Conservation (phyloP, 2,797 vertebrate genomes). For the Myotis daubentonii region DNA sequence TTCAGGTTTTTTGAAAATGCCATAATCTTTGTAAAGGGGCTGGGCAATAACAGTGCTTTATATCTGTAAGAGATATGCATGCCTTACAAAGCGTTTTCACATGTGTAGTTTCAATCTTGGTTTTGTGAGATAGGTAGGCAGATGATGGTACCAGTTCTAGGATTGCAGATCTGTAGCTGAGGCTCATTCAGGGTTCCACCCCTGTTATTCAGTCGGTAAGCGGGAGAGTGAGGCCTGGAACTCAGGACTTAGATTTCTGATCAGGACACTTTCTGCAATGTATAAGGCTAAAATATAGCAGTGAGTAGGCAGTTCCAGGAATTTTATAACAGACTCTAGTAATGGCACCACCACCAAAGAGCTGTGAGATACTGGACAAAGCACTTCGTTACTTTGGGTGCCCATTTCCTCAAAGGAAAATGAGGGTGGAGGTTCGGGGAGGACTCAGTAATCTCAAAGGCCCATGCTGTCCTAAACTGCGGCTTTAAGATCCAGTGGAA, state of each 20-base stretch:
- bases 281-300: neutral
- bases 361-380: neutral
- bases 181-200: neutral
- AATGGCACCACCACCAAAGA: neutral
- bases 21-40: neutral
- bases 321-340: neutral
- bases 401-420: neutral
- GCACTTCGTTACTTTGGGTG: neutral
- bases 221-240: neutral
- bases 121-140: neutral
- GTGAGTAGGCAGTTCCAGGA: neutral
- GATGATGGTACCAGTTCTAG: neutral
- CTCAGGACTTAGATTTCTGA: neutral
- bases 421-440: neutral
- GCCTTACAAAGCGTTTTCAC: neutral
- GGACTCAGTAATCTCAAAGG: neutral
- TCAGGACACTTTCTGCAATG: neutral
- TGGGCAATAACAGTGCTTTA: neutral
- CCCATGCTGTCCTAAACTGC: neutral
- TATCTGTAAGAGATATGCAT: neutral
- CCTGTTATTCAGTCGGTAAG: neutral
- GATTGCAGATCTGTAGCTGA: neutral
- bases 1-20: neutral
- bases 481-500: neutral
- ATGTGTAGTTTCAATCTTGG: neutral